Evolutionary conservation across 2,113 vertebrate species (phyloP).

Genomic region (Strix uralensis): DNA sequence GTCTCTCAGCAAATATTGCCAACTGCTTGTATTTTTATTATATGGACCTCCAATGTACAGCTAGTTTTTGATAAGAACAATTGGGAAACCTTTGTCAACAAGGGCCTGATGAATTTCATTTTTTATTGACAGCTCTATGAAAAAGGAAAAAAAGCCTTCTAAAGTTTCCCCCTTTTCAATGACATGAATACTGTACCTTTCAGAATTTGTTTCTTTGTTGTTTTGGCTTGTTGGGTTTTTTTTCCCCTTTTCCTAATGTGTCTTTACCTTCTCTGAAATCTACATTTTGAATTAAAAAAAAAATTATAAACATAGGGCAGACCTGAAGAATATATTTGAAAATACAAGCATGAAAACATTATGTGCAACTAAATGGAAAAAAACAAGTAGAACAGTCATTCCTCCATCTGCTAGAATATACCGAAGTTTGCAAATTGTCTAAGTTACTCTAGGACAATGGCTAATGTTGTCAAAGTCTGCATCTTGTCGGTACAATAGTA

Average conservation of each 20-base stretch:
- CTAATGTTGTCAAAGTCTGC: not conserved
- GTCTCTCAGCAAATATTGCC: not conserved
- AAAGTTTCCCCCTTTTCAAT: not conserved
- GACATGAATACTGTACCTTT: not conserved
- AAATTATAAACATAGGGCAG: not conserved
- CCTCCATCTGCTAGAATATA: not conserved
- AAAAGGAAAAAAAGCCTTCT: not conserved
- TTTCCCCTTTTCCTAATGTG: accelerated
- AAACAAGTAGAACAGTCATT: not conserved
- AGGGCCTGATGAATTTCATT: not conserved
- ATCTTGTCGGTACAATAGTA: not conserved
- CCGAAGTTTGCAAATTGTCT: not conserved
- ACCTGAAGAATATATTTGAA: not conserved
- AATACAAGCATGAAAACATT: not conserved
- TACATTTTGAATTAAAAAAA: not conserved
- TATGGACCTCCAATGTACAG: not conserved
- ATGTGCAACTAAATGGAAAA: not conserved
- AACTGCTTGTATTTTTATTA: not conserved
- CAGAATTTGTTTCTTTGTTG: not conserved
- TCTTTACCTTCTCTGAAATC: not conserved
- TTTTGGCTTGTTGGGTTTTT: not conserved
- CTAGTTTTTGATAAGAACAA: not conserved
- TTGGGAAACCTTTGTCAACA: not conserved
- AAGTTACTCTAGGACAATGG: not conserved
- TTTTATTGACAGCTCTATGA: not conserved